Conservation (phyloP, 2,888 invertebrate genomes). For the Ichneumoninae sp. region DNA sequence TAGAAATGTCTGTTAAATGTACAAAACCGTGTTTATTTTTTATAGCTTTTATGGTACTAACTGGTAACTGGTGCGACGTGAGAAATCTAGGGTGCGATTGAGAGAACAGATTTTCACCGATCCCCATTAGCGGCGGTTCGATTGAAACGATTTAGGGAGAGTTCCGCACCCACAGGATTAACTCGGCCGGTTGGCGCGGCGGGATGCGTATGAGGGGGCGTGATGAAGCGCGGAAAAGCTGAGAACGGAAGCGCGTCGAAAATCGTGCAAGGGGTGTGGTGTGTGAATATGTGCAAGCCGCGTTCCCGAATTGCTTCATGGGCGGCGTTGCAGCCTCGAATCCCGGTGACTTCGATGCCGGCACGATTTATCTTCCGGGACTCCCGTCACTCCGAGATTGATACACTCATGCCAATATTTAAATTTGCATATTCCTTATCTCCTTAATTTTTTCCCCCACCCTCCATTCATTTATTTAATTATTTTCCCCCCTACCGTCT, state of each 20-base stretch:
- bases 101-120: background rate
- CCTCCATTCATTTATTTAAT: constrained; percentile 23
- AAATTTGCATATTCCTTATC: background rate
- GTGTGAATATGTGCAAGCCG: background rate
- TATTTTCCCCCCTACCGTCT: no score
- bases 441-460: background rate
- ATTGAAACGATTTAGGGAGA: background rate
- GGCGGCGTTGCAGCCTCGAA: background rate
- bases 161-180: constrained; percentile 7
- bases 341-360: constrained; percentile 35
- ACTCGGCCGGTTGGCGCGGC: background rate
- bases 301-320: background rate
- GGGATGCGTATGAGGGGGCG: background rate
- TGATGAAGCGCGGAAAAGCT: constrained; percentile 9
- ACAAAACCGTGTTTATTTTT: no score
- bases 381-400: background rate
- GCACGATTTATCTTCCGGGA: constrained; percentile 7
- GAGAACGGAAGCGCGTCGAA: constrained; percentile 1
- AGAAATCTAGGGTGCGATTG: background rate
- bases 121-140: background rate
- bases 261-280: constrained; percentile 16
- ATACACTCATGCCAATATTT: background rate
- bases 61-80: background rate
- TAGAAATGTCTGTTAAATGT: no score
- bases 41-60: background rate